Evolutionary conservation across 2,888 invertebrate species (phyloP), one percentile per base, ranked within the genome.

Genomic region (Piscicola geometra): DNA sequence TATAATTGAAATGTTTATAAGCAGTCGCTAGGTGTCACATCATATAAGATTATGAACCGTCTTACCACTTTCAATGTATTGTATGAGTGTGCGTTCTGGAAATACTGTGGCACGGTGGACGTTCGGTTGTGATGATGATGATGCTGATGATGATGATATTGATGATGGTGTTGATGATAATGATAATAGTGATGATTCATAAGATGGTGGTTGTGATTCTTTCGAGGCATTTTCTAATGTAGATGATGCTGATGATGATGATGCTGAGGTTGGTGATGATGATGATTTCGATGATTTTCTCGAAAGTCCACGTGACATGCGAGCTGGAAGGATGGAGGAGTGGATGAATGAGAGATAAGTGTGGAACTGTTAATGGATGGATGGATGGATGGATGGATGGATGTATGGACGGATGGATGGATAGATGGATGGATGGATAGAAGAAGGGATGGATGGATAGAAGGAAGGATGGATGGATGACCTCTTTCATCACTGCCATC

Each of bases 401-500:
- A 41, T 64, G n/a, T 12, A 9, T 64, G 30, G 64, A 64, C 5
- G n/a, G 9, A 12, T n/a, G 25, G 21, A 30, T 28, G n/a, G 64
- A 64, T 64, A n/a, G n/a, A 64, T n/a, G n/a, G 9, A 30, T 64
- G n/a, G n/a, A 28, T 21, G 5, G 5, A 28, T n/a, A 5, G 9
- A 30, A 5, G n/a, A n/a, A n/a, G 5, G 64, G 21, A 28, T n/a
- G 30, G n/a, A 30, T 28, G n/a, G 64, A 64, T 64, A n/a, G 64
- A 64, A 5, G n/a, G n/a, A 30, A 5, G n/a, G 64, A 28, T 64
- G 64, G n/a, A 28, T n/a, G 30, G 9, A 30, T 28, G 30, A 64
- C 52, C 73, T 33, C 73, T 79, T 71, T 84, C 82, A 30, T 81
- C 80, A 5, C 82, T 81, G 2, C 86, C 90, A 84, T 92, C 91